Evolutionary conservation across 2,113 vertebrate species (phyloP).

Genomic region (Amphiprion ocellaris): DNA sequence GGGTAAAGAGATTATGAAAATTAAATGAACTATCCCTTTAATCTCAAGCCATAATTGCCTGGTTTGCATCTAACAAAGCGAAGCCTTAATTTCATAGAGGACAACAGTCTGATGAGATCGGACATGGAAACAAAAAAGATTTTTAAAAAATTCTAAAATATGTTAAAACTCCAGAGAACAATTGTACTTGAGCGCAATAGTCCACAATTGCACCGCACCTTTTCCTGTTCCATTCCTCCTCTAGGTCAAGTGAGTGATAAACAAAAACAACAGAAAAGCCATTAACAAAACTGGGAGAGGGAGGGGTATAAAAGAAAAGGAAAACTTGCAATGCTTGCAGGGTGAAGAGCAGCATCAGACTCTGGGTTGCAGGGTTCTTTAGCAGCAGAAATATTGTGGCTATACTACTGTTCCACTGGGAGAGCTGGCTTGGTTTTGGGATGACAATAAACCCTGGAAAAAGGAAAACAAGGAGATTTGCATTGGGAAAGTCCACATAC

Average conservation of each 20-base stretch:
- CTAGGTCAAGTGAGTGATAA: conserved; percentile 73
- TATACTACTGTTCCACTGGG: conserved; percentile 97
- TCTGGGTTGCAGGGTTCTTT: conserved; percentile 89
- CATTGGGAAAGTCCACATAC: conserved; percentile 80
- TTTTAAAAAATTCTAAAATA: conserved; percentile 58
- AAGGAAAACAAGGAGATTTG: conserved; percentile 90
- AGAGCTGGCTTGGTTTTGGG: conserved; percentile 96
- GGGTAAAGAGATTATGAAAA: conserved; percentile 29
- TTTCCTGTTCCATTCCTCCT: conserved; percentile 66
- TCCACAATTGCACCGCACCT: conserved; percentile 72
- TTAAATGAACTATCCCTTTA: conserved; percentile 70
- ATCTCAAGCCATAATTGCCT: conserved; percentile 78
- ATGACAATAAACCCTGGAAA: conserved; percentile 93
- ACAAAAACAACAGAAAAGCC: conserved; percentile 69
- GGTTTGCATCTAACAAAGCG: conserved; percentile 75
- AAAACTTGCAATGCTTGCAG: conserved; percentile 89
- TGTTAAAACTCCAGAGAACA: conserved; percentile 70
- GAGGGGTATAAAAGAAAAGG: conserved; percentile 57
- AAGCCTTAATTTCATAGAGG: conserved; percentile 72
- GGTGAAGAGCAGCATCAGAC: conserved; percentile 90
- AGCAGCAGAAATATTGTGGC: conserved; percentile 89
- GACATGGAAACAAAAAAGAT: conserved; percentile 34
- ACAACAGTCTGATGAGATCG: conserved; percentile 77
- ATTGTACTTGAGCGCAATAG: conserved; percentile 46
- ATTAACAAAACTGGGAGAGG: conserved; percentile 50